phyloP scores from a whole-genome alignment of 2,888 invertebrate genomes.

The Elmis aenea region DNA sequence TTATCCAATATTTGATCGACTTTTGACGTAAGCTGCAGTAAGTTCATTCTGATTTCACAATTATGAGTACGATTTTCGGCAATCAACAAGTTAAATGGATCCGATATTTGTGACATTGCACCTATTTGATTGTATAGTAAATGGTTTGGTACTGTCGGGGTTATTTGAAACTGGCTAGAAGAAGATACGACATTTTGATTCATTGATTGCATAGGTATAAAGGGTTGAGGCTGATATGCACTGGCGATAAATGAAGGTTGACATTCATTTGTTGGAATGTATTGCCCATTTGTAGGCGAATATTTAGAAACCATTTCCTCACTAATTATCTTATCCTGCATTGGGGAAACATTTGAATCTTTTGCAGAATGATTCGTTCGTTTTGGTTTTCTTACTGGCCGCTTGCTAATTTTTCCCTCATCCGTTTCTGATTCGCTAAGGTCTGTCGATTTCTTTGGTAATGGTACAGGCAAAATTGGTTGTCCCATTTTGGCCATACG shows the following conservation, averaged over 20 bases:
- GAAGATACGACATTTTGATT: too few relatives aligned
- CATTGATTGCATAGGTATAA: background rate
- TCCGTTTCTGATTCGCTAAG: slow-evolving; percentile 30
- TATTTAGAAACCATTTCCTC: background rate
- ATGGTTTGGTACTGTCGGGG: too few relatives aligned
- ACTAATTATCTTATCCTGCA: background rate
- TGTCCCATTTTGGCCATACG: slow-evolving; percentile 58
- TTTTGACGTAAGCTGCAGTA: slow-evolving; percentile 60
- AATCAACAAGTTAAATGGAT: slow-evolving; percentile 52
- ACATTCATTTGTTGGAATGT: background rate
- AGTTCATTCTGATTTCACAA: slow-evolving; percentile 60
- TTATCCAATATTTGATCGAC: slow-evolving; percentile 58
- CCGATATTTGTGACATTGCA: slow-evolving; percentile 30
- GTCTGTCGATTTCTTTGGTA: slow-evolving; percentile 11
- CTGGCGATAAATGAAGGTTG: background rate
- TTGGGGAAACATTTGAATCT: background rate
- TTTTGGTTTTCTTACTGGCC: slow-evolving; percentile 18
- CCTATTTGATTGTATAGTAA: too few relatives aligned
- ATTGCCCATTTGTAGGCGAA: background rate
- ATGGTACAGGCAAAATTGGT: slow-evolving; percentile 41
- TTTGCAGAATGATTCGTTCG: slow-evolving; percentile 20
- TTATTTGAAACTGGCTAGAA: too few relatives aligned
- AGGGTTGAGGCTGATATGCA: background rate
- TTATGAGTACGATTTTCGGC: slow-evolving; percentile 60
- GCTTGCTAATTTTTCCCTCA: slow-evolving; percentile 17